Evolutionary conservation across 1,140 invertebrate species (phyloP).

Genomic region (Hylyphantes graminicola): DNA sequence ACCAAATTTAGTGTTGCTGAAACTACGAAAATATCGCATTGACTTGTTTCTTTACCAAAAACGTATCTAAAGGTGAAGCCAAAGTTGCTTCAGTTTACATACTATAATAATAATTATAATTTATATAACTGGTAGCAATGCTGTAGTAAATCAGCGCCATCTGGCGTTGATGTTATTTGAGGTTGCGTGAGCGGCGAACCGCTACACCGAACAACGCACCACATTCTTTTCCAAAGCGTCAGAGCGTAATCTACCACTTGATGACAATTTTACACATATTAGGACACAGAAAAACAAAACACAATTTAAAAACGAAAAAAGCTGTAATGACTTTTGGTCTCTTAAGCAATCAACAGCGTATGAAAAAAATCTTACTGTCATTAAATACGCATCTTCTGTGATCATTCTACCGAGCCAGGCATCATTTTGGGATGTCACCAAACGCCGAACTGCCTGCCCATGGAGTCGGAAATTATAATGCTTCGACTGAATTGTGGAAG

Average conservation of each 20-base stretch:
- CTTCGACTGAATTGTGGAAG: no score
- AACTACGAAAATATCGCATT: no score
- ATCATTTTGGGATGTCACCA: conserved; percentile 21
- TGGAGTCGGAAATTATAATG: no score
- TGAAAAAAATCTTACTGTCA: conserved; percentile 20
- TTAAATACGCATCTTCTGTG: conserved; percentile 46
- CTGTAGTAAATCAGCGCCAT: no score
- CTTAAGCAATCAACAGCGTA: conserved; percentile 30
- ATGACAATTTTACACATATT: conserved; percentile 39
- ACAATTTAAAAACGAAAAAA: not conserved
- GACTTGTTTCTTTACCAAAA: no score
- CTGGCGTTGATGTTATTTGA: no score
- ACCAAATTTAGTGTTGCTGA: no score
- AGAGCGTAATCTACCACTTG: conserved; percentile 45
- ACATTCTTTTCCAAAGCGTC: conserved; percentile 41
- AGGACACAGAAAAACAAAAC: not conserved
- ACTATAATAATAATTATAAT: no score
- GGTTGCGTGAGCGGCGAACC: not conserved
- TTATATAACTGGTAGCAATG: no score
- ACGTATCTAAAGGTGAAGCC: no score
- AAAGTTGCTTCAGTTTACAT: no score
- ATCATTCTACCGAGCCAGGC: conserved; percentile 9
- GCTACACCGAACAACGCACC: conserved; percentile 45
- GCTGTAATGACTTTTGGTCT: not conserved
- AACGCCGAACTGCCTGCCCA: not conserved